Evolutionary conservation across 2,888 invertebrate species (phyloP), one percentile per base, ranked within the genome.

Genomic region (Sturmia bella): DNA sequence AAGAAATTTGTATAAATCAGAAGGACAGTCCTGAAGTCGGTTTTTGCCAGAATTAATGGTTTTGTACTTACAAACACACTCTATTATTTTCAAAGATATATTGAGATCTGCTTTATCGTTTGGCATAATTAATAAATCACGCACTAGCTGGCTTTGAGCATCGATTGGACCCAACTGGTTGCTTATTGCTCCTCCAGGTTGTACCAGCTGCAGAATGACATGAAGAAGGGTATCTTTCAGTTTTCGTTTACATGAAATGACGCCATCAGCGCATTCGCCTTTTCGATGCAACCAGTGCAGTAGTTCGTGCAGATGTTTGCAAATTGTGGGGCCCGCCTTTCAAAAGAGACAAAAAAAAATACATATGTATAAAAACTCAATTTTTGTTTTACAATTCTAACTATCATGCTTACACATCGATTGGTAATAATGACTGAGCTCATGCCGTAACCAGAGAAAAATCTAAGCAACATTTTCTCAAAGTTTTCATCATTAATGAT

Each of bases 281-380:
- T 94, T 93, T 89, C 94, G 93, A 87, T 94, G 92, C 70, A 95
- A 87, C 86, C 95, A 93, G 54, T 94, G 92, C 76, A 96, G 90
- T 85, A 96, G 93, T 87, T 95, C 94, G 86, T 94, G 94, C 83
- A 96, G 91, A 52, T 95, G 93, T 87, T 94, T 94, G 89, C 95
- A 95, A 85, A 95, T 93, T 82, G 95, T 94, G 15, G 95, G 95
- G 7, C 96, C 96, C 85, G 95, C 95, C 95, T 95, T 24, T 12
- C n/a, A n/a, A n/a, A 69, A 6, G 3, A 56, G 19, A n/a, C 3
- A 4, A 1, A 48, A 50, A 37, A 15, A 57, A 56, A 43, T 50
- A 7, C 5, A 13, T 9, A 24, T 39, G 6, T 19, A 52, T 21
- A 1, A 4, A 15, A 1, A 37, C 39, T 7, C 9, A 13, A 45